Base-by-base conservation (phyloP, 2,797 vertebrate genomes). In the Melanotaenia trifasciata region DNA sequence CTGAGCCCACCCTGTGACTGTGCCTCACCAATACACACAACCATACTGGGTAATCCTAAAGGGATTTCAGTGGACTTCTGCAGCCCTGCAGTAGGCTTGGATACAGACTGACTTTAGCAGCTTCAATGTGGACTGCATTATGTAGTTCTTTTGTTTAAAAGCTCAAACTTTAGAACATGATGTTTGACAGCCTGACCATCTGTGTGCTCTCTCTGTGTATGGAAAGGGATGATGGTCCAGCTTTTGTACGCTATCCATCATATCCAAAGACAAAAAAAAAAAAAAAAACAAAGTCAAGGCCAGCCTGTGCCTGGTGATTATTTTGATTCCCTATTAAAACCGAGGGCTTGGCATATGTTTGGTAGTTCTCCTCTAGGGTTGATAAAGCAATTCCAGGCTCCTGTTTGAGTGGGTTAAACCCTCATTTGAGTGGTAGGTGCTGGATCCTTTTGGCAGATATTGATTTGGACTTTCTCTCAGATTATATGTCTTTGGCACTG, bases 401-500 rank as follows among this genome's bases (percentile, higher is more conserved):
- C 64, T 78, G 8, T 83, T 76, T 62, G 76, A 83, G 73, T 64
- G 75, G 70, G 75, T 71, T 78, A 86, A 83, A 84, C 60, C 68
- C 70, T 76, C 73, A 74, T 79, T 70, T 70, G 73, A 86, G 70
- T 56, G 72, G 58, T 72, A 76, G 72, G 53, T 78, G 64, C 76
- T 74, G 78, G 81, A 80, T 75, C 65, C 76, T 76, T 33, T 67
- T 53, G 61, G 65, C 79, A 58, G 81, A 83, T 87, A 90, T 92
- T 80, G 86, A 91, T 87, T 85, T 65, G 78, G 70, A 76, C 76
- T 89, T 87, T 84, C 78, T 70, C 65, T 85, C 60, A 72, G 81
- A 90, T 91, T 84, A 90, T 85, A 77, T 47, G 58, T 75, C 70
- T 84, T 77, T 84, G 80, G 78, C 81, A 72, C 77, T 78, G 85